Evolutionary conservation across 2,113 vertebrate species (phyloP), one percentile per base, ranked within the genome.

Genomic region (Oplegnathus fasciatus): DNA sequence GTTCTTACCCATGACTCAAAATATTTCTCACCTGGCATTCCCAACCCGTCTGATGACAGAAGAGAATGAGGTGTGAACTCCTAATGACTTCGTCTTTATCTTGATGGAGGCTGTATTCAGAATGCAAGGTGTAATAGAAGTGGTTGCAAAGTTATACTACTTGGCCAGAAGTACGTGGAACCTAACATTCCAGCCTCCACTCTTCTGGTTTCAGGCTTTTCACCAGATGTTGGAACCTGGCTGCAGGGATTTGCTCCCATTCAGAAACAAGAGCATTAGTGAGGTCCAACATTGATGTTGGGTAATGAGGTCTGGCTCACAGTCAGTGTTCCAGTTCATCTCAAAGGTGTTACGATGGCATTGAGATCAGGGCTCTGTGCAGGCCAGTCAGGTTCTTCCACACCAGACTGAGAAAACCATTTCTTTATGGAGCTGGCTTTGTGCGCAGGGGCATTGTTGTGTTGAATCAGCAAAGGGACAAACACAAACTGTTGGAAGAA

Each of bases 371-470:
- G 17, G 2, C 13, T n/a, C 13, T 46, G 5, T 52, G 32, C 48
- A 44, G 60, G 40, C 28, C 50, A 66, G 48, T 64, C 24, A n/a
- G 32, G 28, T 26, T 78, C 66, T 70, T 70, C 44, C 30, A 52
- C 10, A 10, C 4, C 17, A 22, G 69, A 58, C 64, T 32, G 76
- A 28, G 40, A 58, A n/a, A n/a, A 55, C 17, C 2, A 4, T 57
- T 50, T n/a, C n/a, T 15, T 40, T 32, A 10, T 54, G 57, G 58
- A 42, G 24, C n/a, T 28, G 8, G 54, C 55, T 58, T 69, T n/a
- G 52, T 40, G 17, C 15, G 8, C 7, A 1, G 1, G 2, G 44
- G 7, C n/a, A 13, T 4, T 34, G 30, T 20, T 18, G 6, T 26
- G 37, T 48, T 54, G 15, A 61, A 67, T 52, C 42, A 26, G n/a